These are phyloP conservation scores for Drosophila hamatofila DNA, from an alignment of 2,888 invertebrate species.

Conservation along the genomic window DNA sequence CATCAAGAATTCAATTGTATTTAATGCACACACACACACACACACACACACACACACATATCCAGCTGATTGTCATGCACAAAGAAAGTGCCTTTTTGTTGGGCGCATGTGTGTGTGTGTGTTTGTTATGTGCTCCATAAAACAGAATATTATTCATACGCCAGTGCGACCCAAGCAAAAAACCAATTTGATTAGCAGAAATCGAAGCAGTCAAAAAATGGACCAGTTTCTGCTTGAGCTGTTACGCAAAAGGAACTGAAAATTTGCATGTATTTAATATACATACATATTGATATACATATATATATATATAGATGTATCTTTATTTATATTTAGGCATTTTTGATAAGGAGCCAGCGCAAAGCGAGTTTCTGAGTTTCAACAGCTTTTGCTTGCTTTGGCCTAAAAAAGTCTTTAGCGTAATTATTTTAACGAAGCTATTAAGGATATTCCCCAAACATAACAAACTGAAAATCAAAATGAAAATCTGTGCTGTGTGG, in stretches of 20 bases:
- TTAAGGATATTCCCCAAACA: not conserved
- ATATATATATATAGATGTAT: not conserved
- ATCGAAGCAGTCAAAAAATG: slow-evolving; percentile 25
- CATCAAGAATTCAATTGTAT: slow-evolving; percentile 78
- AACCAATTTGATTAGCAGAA: slow-evolving; percentile 62
- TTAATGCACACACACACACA: slow-evolving; percentile 48
- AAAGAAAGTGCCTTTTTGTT: slow-evolving; percentile 51
- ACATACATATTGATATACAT: not conserved
- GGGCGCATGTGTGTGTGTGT: slow-evolving; percentile 9
- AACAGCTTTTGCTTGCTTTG: not conserved
- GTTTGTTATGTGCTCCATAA: slow-evolving; percentile 47
- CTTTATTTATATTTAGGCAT: not conserved
- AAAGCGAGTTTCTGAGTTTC: not conserved
- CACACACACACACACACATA: slow-evolving; percentile 9
- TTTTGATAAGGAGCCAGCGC: not conserved
- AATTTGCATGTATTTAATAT: not conserved
- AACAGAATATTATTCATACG: slow-evolving; percentile 66
- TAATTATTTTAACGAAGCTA: not conserved
- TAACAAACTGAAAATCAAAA: not conserved
- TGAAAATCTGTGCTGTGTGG: not conserved
- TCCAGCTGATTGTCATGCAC: slow-evolving; percentile 57
- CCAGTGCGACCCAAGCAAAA: slow-evolving; percentile 28
- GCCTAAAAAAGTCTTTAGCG: not conserved
- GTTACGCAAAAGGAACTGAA: not conserved
- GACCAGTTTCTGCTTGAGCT: slow-evolving; percentile 22